Base-by-base conservation (phyloP, 2,113 vertebrate genomes). In the Neodontobutis hainanensis region DNA sequence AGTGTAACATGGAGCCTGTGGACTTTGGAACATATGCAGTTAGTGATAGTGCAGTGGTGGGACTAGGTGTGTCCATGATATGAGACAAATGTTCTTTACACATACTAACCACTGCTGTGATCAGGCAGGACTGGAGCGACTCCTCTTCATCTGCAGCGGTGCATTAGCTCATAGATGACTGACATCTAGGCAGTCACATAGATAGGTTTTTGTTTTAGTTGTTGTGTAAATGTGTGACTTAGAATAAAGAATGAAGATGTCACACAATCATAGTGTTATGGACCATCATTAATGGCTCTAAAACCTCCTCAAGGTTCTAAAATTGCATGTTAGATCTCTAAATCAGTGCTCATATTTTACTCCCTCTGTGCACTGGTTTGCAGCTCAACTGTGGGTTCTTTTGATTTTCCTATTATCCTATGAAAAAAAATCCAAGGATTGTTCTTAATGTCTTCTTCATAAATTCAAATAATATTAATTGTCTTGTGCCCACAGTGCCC, bases 401-500 rank as follows among this genome's bases (percentile, higher is more conserved):
- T 6, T 44, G 19, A 3, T 14, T 44, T 49, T 42, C 34, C 36
- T 35, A 27, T 27, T 27, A 27, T 27, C 19, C 19, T 27, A 27
- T 27, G 38, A 40, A 8, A 40, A 40, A 40, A 40, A 5, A 40
- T 8, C 38, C 38, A 14, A 6, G 6, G 12, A 3, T 4, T 4
- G 5, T 16, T n/a, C n/a, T 15, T 7, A 15, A 4, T 40, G 4
- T 38, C 1, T 16, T 6, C 10, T 15, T 50, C 44, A 11, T 14
- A 19, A 36, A 10, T 7, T 14, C 6, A 6, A n/a, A 9, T 35
- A n/a, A 12, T 5, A 53, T 5, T 2, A 34, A 4, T 10, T 34
- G 19, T 27, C 55, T 63, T 59, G 64, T 57, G 53, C 56, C 49
- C 16, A 32, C 89, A 98, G 95, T 2, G 81, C 90, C 72, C 85